Conservation (phyloP, 2,113 vertebrate species). For the Sialia sialis region DNA sequence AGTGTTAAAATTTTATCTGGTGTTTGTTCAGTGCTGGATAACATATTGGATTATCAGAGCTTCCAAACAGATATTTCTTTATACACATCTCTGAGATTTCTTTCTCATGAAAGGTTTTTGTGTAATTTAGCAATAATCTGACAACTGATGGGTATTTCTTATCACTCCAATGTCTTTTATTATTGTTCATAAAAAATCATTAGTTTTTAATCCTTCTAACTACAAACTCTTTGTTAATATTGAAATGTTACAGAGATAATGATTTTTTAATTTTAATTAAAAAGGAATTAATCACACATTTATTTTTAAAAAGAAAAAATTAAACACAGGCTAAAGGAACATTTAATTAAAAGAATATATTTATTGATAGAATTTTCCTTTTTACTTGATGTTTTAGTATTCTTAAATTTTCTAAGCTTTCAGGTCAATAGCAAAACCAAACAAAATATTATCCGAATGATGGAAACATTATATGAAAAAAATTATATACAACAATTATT, state of each 20-base stretch:
- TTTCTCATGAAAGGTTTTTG: not conserved
- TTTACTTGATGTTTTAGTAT: not conserved
- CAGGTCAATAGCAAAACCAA: not conserved
- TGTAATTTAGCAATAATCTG: not conserved
- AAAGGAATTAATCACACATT: not conserved
- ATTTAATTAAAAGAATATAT: not conserved
- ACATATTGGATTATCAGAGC: not conserved
- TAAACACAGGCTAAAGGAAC: not conserved
- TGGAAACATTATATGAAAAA: not conserved
- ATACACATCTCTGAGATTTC: not conserved
- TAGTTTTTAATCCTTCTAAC: not conserved
- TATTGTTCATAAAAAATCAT: not conserved
- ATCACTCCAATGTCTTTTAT: not conserved
- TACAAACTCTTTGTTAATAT: not conserved
- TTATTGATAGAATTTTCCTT: not conserved
- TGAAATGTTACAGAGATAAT: not conserved
- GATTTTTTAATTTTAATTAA: not conserved
- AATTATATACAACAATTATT: not conserved
- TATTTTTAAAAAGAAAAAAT: not conserved
- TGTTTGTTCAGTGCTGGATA: not conserved
- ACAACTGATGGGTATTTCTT: not conserved
- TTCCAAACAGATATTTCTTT: not conserved
- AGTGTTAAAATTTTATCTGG: not conserved
- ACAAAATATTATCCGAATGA: not conserved
- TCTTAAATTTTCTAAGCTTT: not conserved